Base-by-base conservation (phyloP, 2,113 vertebrate genomes). In the Silurus meridionalis region DNA sequence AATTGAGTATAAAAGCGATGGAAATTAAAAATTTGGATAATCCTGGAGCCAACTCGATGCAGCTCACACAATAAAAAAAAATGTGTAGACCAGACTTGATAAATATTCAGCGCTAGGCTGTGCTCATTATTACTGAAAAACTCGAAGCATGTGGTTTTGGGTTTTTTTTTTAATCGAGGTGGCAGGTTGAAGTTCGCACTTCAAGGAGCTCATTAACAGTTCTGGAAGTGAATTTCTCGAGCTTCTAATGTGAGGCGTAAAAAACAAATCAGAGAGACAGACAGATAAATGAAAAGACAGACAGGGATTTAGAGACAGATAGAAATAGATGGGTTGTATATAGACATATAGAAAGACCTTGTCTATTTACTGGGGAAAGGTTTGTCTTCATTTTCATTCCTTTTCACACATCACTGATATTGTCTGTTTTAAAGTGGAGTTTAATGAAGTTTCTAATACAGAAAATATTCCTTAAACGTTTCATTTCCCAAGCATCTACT, bases 201-300 rank as follows among this genome's bases (percentile, higher is more conserved):
- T 82, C 9, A 0, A 11, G 78, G 46, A 86, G 85, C 85, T 80
- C 57, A 25, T 86, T 82, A 86, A 61, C 79, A 86, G 85, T 14
- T 86, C 78, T 58, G 10, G 78, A 71, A 69, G 85, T 67, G 37
- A 78, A 67, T 28, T 28, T 46, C 79, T 28, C 2, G 23, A 53
- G 23, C 64, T 61, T 58, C 15, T 60, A 71, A 8, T 67, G 23
- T 4, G 13, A 66, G 48, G 19, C 0, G 14, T 23, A 25, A 64
- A 52, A 64, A 5, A 82, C 58, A 25, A 23, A 21, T 23, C 61
- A 28, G 19, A 57, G 57, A 52, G 55, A 82, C 46, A 25, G 25
- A 21, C 25, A 80, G 61, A 58, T 5, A 53, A 50, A 7, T 21
- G 53, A 21, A 77, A 25, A 25, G 14, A 66, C 15, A 21, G 15